Percentiles rank a stretch among this genome's conserved stretches.
These are phyloP conservation scores for Leptinotarsa rubiginosa DNA, from an alignment of 2,888 invertebrate species.

Conservation along the genomic window DNA sequence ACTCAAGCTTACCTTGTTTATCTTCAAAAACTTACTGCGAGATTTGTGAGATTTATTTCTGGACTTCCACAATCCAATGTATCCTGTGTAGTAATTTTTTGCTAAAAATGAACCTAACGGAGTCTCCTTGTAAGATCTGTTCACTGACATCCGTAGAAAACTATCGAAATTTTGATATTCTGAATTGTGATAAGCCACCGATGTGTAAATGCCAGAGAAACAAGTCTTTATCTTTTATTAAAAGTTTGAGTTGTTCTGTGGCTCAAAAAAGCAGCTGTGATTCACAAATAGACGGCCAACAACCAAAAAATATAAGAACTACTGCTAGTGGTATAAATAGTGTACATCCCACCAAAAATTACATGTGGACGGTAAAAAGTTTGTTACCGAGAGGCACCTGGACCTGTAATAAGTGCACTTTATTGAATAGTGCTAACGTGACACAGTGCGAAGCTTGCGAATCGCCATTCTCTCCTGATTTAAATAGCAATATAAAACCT, in stretches of 20 bases:
- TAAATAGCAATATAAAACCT: conserved; percentile 64
- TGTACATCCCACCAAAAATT: conserved; percentile 54
- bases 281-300: conserved; percentile 56
- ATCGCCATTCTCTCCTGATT: conserved; percentile 69
- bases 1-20: conserved; percentile 49
- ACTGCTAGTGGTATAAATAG: conserved; percentile 65
- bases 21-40: conserved; percentile 43
- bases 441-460: conserved; percentile 82
- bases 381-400: conserved; percentile 66
- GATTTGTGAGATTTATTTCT: conserved; percentile 47
- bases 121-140: conserved; percentile 64
- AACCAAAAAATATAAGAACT: conserved; percentile 61
- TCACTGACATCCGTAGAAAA: conserved; percentile 62
- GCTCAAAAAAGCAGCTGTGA: conserved; percentile 59
- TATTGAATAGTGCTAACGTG: conserved; percentile 76
- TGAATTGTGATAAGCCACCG: conserved; percentile 57
- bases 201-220: conserved; percentile 61
- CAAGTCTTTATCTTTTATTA: conserved; percentile 61
- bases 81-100: conserved; percentile 58
- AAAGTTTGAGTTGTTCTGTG: conserved; percentile 63
- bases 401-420: conserved; percentile 81
- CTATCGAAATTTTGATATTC: conserved; percentile 59
- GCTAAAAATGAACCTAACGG: conserved; percentile 62
- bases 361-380: conserved; percentile 61
- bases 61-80: conserved; percentile 53